Evolutionary conservation across 1,140 invertebrate species (phyloP).

Genomic region (Danaus melanippus): DNA sequence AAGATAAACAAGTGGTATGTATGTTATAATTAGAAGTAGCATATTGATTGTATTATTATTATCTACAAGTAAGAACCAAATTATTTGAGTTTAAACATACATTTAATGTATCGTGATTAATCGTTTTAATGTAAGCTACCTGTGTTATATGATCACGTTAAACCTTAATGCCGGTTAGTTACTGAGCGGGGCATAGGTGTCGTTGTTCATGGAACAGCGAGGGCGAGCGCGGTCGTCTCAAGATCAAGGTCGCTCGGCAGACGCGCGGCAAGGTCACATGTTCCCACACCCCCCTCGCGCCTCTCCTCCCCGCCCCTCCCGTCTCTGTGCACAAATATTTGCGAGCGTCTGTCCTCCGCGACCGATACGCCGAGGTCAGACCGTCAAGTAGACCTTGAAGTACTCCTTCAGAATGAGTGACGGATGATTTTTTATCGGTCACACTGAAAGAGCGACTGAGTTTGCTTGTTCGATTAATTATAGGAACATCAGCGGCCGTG

Average conservation of each 20-base stretch:
- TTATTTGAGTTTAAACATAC: too few relatives aligned
- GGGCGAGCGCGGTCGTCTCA: constrained; percentile 66
- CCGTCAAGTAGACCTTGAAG: constrained; percentile 64
- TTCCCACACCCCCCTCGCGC: constrained; percentile 22
- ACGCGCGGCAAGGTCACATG: constrained; percentile 63
- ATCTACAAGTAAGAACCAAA: too few relatives aligned
- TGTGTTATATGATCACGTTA: too few relatives aligned
- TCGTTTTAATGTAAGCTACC: too few relatives aligned
- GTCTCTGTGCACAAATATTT: constrained; percentile 63
- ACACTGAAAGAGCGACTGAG: constrained; percentile 22
- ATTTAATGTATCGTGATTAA: too few relatives aligned
- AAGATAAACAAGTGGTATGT: too few relatives aligned
- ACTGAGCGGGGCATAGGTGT: constrained; percentile 36
- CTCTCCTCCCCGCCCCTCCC: constrained; percentile 25
- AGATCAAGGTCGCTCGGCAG: constrained; percentile 66
- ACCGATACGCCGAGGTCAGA: constrained; percentile 68
- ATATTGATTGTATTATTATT: too few relatives aligned
- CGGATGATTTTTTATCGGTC: constrained; percentile 40
- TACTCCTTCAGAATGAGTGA: constrained; percentile 53
- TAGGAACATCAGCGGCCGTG: constrained; percentile 17
- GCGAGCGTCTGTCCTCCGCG: constrained; percentile 68
- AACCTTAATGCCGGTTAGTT: constrained; percentile 27
- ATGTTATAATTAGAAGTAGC: too few relatives aligned
- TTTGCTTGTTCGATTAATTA: constrained; percentile 11
- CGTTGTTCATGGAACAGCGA: constrained; percentile 36